Conservation (phyloP, 1,140 invertebrate genomes). For the Aphelenchoides avenae region DNA sequence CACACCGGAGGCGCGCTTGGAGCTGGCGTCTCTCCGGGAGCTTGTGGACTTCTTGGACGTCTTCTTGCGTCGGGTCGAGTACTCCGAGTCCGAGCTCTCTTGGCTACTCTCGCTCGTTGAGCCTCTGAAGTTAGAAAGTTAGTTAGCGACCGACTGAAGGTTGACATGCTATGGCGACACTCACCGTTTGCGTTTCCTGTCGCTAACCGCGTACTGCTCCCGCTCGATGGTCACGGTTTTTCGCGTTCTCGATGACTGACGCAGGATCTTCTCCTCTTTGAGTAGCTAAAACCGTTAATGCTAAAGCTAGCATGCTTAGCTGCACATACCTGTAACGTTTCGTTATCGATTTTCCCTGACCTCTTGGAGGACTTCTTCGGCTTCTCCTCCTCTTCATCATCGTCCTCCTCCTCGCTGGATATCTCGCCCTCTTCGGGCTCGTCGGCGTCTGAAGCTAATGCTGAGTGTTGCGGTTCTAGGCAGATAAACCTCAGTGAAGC, state of each 20-base stretch:
- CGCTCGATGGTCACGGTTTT: constrained; percentile 1
- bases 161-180: too few species aligned
- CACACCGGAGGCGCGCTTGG: too few species aligned
- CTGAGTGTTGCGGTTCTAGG: too few species aligned
- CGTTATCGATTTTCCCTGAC: background rate
- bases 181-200: too few species aligned
- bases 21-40: too few species aligned
- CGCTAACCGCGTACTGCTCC: too few species aligned
- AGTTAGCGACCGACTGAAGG: too few species aligned
- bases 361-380: background rate
- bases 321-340: background rate
- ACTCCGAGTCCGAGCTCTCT: too few species aligned
- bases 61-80: constrained; percentile 6
- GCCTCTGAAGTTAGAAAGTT: too few species aligned
- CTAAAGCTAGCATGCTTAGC: background rate
- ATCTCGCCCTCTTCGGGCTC: constrained; percentile 22
- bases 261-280: constrained; percentile 27
- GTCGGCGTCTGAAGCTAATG: too few species aligned
- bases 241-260: constrained; percentile 12
- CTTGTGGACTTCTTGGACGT: constrained; percentile 19
- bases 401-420: constrained; percentile 16
- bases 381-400: constrained; percentile 14
- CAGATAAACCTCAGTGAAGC: too few species aligned
- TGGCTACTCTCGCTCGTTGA: too few species aligned
- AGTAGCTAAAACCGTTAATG: constrained; percentile 12